Percentiles rank a stretch among this genome's conserved stretches.
Conservation (phyloP, 2,888 invertebrate species). For the Caradrina clavipalpis region DNA sequence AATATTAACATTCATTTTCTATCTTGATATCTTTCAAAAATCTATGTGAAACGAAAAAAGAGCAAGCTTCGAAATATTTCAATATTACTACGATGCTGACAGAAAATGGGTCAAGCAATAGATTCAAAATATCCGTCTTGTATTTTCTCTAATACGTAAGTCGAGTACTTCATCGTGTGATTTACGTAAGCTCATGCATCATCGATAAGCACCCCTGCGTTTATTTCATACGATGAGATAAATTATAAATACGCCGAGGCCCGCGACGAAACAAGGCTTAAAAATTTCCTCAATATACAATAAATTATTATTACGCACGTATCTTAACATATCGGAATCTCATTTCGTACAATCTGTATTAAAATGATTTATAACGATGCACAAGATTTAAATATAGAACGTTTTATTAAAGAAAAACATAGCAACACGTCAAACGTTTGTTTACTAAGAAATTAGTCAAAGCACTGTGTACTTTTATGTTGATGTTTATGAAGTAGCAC, state of each 20-base stretch:
- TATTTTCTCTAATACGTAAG: constrained; percentile 25
- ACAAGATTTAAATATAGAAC: constrained; percentile 5
- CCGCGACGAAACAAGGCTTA: constrained; percentile 1
- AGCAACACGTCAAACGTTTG: not conserved
- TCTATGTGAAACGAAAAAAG: not conserved
- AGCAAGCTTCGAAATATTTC: constrained; percentile 12
- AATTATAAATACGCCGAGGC: constrained; percentile 24
- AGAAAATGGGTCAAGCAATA: constrained; percentile 35
- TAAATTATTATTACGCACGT: not conserved
- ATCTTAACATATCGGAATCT: not conserved
- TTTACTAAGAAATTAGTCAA: constrained; percentile 1
- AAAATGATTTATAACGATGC: constrained; percentile 1
- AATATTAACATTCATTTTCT: no score
- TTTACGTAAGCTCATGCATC: constrained; percentile 40
- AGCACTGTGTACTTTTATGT: not conserved
- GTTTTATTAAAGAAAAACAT: not conserved
- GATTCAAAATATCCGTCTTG: constrained; percentile 34
- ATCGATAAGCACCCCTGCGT: constrained; percentile 35
- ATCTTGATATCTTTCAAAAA: not conserved
- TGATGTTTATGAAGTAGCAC: not conserved
- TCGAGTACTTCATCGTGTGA: constrained; percentile 26
- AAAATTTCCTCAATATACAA: constrained; percentile 14
- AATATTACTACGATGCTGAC: constrained; percentile 1
- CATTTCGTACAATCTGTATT: constrained; percentile 2
- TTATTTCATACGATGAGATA: constrained; percentile 29